Evolutionary conservation across 2,113 vertebrate species (phyloP), one percentile per base, ranked within the genome.

Genomic region (Boulengeromyrus knoepffleri): DNA sequence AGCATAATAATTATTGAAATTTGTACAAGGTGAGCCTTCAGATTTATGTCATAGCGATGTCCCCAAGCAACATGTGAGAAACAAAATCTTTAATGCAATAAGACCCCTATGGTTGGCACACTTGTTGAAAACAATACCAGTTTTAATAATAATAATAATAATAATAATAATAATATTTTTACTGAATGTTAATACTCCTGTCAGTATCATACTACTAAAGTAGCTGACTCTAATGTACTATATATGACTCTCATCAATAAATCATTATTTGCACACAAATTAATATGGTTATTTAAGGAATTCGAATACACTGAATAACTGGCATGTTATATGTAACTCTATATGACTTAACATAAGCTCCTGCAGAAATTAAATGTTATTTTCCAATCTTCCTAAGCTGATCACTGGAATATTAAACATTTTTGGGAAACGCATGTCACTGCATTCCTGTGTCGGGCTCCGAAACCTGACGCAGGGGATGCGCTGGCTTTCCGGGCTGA

Each of bases 201-300:
- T 8, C 74, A 80, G 24, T 50, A 49, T 27, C 84, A 86, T 50
- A 49, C 8, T 50, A 10, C 17, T 47, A 12, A 31, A 47, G 45
- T 15, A 85, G n/a, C 12, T 21, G 47, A 85, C 24, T 50, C 24
- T n/a, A 12, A 10, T 10, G 12, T 1, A 36, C 36, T 10, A 10
- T 21, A 21, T 19, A 27, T 74, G 80, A 46, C 80, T 21, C 17
- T 8, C 12, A 17, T 52, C 13, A 50, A 86, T 47, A 85, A 52
- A 36, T n/a, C n/a, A 87, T 87, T 87, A 52, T 87, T 36, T 87
- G 85, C n/a, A 47, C n/a, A n/a, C 46, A 85, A 87, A 87, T 77
- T 7, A 77, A 39, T 39, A 39, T 0, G 10, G 70, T 39, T 52
- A 36, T 47, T 87, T 52, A 87, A 31, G 27, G 24, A 52, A 87